phyloP scores from a whole-genome alignment of 30 jellyfish, hydroid and myxozoan genomes.

The Phacellophora camtschatica region DNA sequence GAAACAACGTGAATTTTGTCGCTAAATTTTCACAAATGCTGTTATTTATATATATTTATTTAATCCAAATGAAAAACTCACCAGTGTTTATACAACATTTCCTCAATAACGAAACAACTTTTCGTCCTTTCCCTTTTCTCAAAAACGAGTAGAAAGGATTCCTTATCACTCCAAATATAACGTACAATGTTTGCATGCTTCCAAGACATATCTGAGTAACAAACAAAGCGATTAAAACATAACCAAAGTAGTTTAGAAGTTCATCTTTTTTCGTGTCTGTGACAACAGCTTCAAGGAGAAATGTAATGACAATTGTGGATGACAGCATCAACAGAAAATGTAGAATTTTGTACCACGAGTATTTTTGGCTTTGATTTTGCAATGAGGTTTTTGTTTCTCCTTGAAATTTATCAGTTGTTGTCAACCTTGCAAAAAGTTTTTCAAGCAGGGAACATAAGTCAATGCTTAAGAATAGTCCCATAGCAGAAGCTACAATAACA shows the following conservation, averaged over 20 bases:
- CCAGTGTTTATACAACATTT: conserved; percentile 27
- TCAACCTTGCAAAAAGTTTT: too few relatives aligned
- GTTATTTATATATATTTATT: not conserved
- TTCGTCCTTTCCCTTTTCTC: not conserved
- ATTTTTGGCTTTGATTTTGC: conserved; percentile 2
- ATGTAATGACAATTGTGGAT: conserved; percentile 26
- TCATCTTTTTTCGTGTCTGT: not conserved
- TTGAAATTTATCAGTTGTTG: not conserved
- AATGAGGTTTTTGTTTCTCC: not conserved
- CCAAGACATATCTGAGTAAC: conserved; percentile 8
- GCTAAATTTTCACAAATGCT: too few relatives aligned
- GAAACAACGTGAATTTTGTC: too few relatives aligned
- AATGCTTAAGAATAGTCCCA: conserved; percentile 20
- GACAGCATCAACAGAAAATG: conserved; percentile 9
- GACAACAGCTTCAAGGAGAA: not conserved
- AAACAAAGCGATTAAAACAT: conserved; percentile 8
- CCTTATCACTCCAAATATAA: conserved; percentile 58
- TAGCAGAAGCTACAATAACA: not conserved
- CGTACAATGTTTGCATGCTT: conserved; percentile 6
- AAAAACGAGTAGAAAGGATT: conserved; percentile 48
- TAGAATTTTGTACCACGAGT: conserved; percentile 14
- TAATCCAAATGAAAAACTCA: not conserved
- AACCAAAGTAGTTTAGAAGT: conserved; percentile 24
- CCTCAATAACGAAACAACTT: conserved; percentile 1
- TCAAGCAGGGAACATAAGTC: conserved; percentile 17